These are phyloP conservation scores for Nautilus pompilius DNA, from an alignment of 1,140 invertebrate genomes.

Conservation along the genomic window DNA sequence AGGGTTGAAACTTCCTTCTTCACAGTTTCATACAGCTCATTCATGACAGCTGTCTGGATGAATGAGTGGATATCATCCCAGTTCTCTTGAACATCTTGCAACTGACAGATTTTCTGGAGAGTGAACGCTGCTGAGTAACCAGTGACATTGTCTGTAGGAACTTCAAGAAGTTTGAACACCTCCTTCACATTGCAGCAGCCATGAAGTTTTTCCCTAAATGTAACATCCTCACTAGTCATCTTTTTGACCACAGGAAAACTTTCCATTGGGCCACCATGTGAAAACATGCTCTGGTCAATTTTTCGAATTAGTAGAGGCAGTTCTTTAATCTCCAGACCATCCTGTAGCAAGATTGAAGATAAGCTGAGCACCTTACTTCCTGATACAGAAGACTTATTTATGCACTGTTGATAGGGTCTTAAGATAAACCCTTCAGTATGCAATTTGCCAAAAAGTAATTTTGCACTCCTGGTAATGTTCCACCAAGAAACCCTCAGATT, in stretches of 20 bases:
- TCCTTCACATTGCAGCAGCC: slow-evolving; percentile 36
- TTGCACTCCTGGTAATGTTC: too few relatives aligned
- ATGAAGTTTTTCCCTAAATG: slow-evolving; percentile 51
- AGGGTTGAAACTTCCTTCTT: slow-evolving; percentile 18
- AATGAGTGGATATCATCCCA: slow-evolving; percentile 46
- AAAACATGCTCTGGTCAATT: slow-evolving; percentile 34
- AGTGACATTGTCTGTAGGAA: slow-evolving; percentile 58
- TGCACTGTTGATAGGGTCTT: too few relatives aligned
- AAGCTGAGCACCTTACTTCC: too few relatives aligned
- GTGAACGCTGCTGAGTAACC: slow-evolving; percentile 58
- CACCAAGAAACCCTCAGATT: too few relatives aligned
- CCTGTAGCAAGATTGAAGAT: slow-evolving; percentile 66
- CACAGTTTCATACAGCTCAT: slow-evolving; percentile 38
- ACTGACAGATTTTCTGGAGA: slow-evolving; percentile 58
- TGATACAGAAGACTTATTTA: too few relatives aligned
- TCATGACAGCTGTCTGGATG: slow-evolving; percentile 35
- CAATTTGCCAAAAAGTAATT: too few relatives aligned
- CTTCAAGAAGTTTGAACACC: slow-evolving; percentile 52
- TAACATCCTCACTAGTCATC: slow-evolving; percentile 45
- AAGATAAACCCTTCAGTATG: too few relatives aligned
- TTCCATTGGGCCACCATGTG: slow-evolving; percentile 10
- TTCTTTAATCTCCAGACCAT: slow-evolving; percentile 67
- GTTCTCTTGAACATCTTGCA: slow-evolving; percentile 57
- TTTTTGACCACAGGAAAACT: slow-evolving; percentile 11
- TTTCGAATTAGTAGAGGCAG: slow-evolving; percentile 67